Evolutionary conservation across 2,888 invertebrate species (phyloP), one percentile per base, ranked within the genome.

Genomic region (Quadroppia sp.): DNA sequence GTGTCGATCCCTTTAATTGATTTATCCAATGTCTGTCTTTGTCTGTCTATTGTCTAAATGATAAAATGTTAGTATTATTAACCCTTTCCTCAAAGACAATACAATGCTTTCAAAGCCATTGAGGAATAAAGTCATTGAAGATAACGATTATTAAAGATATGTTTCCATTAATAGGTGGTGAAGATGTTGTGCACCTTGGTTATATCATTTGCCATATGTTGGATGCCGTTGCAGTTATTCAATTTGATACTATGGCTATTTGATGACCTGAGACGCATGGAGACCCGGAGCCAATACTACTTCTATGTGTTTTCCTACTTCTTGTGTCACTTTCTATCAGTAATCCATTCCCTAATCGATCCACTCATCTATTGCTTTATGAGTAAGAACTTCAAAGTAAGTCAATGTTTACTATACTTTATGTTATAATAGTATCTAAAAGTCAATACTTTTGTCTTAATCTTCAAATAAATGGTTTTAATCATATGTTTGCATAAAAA

Each of bases 321-420:
- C 32, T 71, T 70, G n/a, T 78, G 78, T 40, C 78, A 78, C 45
- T 78, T 77, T 76, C 59, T 78, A 13, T 77, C 78, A 25, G 61
- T 59, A 23, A 59, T 59, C 20, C 72, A 72, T 36, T 72, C 72
- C 9, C 25, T 72, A 64, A 32, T 72, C 42, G 72, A 72, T 32
- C 72, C 72, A 72, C 53, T 72, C 25, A 72, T 72, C 25, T 72
- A 72, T 20, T 72, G 72, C 32, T 72, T 72, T 59, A 72, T 59
- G 32, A 40, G 23, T 32, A 56, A 59, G 25, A 72, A 72, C 36
- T 72, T 72, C 32, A 72, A 72, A 28, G 72, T 72, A 72, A 36
- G 72, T 45, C 45, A 45, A 2, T 45, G 45, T 45, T 36, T 36
- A 36, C n/a, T n/a, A n/a, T n/a, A n/a, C n/a, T n/a, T n/a, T n/a